phyloP scores from a whole-genome alignment of 2,888 invertebrate genomes.

The Philereme transversata region DNA sequence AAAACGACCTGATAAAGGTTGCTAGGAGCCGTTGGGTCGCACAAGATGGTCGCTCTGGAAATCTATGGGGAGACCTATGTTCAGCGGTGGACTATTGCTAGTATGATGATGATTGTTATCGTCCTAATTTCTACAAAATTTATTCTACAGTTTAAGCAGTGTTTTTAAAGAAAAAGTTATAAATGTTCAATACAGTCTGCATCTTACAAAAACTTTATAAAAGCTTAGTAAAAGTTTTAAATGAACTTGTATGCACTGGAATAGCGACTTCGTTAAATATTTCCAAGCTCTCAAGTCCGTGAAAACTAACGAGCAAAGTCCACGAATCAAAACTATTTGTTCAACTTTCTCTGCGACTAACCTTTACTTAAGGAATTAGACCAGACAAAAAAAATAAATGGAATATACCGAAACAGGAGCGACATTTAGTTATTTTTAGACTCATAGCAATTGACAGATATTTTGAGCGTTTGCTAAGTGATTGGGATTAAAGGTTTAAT shows the following conservation, averaged over 20 bases:
- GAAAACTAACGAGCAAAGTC: conserved; percentile 43
- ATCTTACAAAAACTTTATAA: no score
- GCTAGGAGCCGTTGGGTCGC: no score
- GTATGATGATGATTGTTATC: no score
- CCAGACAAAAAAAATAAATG: conserved; percentile 7
- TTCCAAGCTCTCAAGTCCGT: conserved; percentile 41
- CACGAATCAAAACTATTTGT: conserved; percentile 16
- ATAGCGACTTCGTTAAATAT: conserved; percentile 45
- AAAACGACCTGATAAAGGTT: no score
- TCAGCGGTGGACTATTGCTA: no score
- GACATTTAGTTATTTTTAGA: conserved; percentile 9
- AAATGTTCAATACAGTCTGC: no score
- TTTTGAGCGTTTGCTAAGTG: conserved; percentile 11
- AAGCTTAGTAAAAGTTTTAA: no score
- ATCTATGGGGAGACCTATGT: no score
- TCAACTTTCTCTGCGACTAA: conserved; percentile 15
- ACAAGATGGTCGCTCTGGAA: no score
- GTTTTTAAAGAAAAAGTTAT: no score
- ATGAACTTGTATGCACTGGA: conserved; percentile 29
- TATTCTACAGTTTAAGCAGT: no score
- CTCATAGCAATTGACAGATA: conserved; percentile 3
- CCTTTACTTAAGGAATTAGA: conserved; percentile 1
- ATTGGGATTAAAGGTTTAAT: neutral
- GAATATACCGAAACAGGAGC: conserved; percentile 3
- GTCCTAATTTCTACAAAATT: no score